Conservation (phyloP, 2,113 vertebrate genomes). For the Zosterops pallidus region DNA sequence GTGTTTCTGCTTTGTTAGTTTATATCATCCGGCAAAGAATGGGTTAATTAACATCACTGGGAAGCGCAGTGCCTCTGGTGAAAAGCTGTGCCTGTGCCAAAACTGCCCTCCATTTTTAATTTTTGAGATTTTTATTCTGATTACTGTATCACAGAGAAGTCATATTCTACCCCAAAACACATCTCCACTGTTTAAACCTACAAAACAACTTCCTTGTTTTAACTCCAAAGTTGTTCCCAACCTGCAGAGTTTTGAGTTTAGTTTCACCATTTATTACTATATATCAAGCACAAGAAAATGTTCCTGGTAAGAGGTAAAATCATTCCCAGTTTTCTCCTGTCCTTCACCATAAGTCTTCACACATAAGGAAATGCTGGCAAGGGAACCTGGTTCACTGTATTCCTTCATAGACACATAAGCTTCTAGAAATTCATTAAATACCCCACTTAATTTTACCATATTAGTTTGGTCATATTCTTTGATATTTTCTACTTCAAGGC, state of each 20-base stretch:
- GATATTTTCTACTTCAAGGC: conserved; percentile 26
- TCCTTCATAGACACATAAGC: neutral
- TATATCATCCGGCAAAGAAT: rapidly evolving
- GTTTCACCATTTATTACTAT: neutral
- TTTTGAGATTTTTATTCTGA: neutral
- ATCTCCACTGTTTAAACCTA: neutral
- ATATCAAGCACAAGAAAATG: neutral
- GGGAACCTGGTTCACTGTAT: neutral
- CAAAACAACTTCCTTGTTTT: neutral
- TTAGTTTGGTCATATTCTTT: neutral
- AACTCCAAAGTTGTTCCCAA: neutral
- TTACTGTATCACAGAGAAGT: neutral
- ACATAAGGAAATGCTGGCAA: neutral
- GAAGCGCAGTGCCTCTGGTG: neutral
- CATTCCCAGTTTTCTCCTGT: neutral
- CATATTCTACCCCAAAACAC: neutral
- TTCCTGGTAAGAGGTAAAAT: neutral
- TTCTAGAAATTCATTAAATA: neutral
- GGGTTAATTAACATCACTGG: neutral
- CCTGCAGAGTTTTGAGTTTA: neutral
- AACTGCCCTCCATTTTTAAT: neutral
- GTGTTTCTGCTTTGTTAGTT: neutral
- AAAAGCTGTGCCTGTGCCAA: neutral
- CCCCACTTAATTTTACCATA: conserved; percentile 3
- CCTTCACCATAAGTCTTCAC: neutral